Conservation (phyloP, 2,113 vertebrate genomes). For the Ochotona curzoniae region DNA sequence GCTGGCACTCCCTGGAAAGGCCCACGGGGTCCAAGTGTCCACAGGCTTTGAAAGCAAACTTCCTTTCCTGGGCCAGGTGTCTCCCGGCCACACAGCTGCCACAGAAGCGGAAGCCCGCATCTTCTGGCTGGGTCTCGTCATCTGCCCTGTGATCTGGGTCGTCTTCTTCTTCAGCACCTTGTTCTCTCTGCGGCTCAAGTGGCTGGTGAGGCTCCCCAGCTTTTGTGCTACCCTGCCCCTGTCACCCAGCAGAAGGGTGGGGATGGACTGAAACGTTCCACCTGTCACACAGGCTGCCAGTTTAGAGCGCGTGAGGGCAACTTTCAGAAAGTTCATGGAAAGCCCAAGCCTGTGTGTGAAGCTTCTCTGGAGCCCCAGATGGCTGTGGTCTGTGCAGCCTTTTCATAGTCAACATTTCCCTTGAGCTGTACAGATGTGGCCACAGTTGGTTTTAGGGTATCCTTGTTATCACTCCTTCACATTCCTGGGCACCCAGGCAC, state of each 20-base stretch:
- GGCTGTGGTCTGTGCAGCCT: too few relatives aligned
- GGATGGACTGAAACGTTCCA: too few relatives aligned
- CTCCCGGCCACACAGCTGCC: slow-evolving; percentile 73
- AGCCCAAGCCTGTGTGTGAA: too few relatives aligned
- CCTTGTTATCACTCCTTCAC: not conserved
- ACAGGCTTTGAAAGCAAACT: not conserved
- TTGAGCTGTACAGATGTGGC: not conserved
- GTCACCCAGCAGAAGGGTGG: too few relatives aligned
- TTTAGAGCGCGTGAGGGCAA: too few relatives aligned
- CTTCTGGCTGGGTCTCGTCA: slow-evolving; percentile 92
- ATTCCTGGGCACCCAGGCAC: not conserved
- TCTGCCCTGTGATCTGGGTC: slow-evolving; percentile 89
- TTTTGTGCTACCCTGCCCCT: not conserved
- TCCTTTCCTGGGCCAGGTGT: slow-evolving; percentile 72
- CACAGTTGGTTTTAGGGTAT: not conserved
- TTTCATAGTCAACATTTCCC: too few relatives aligned
- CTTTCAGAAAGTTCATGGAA: too few relatives aligned
- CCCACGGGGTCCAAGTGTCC: too few relatives aligned
- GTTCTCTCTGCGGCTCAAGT: slow-evolving; percentile 90
- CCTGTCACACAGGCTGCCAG: too few relatives aligned
- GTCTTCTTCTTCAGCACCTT: slow-evolving; percentile 89
- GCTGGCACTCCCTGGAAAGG: rapidly evolving
- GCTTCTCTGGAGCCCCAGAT: too few relatives aligned
- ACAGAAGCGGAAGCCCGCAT: slow-evolving; percentile 91
- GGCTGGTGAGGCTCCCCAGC: slow-evolving; percentile 86